Conservation (phyloP, 2,797 vertebrate genomes). For the Poecile montanus region DNA sequence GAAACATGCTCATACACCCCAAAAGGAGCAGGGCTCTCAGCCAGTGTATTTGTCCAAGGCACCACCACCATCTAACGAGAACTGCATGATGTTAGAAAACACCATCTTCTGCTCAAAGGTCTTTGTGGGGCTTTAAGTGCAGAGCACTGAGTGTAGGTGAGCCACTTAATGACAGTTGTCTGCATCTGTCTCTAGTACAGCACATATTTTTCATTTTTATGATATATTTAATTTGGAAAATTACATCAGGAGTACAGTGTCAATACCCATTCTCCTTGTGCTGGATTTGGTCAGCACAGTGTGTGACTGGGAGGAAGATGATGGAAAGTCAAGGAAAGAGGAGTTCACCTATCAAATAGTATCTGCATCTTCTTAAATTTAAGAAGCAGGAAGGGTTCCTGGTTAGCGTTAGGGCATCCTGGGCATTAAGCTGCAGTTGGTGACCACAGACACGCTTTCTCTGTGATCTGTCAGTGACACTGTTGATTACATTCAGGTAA, state of each 20-base stretch:
- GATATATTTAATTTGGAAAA: neutral
- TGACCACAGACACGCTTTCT: neutral
- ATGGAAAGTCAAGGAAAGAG: neutral
- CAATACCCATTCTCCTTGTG: neutral
- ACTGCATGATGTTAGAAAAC: neutral
- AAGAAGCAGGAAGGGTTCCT: neutral
- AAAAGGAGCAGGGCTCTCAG: neutral
- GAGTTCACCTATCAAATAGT: neutral
- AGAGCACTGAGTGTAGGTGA: neutral
- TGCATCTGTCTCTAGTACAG: neutral
- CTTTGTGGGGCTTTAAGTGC: neutral
- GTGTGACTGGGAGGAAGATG: neutral
- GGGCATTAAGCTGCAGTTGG: neutral
- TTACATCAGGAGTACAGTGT: neutral
- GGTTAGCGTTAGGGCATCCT: neutral
- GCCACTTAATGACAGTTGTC: neutral
- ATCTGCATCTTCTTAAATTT: neutral
- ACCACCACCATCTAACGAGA: rapidly evolving
- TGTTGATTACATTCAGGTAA: neutral
- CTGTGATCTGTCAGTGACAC: neutral
- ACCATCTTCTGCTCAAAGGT: neutral
- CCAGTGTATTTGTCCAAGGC: neutral
- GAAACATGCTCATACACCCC: neutral
- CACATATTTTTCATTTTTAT: neutral
- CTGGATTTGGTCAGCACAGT: neutral